Conservation (phyloP, 1,140 invertebrate species). For the Stegodyphus mimosarum region DNA sequence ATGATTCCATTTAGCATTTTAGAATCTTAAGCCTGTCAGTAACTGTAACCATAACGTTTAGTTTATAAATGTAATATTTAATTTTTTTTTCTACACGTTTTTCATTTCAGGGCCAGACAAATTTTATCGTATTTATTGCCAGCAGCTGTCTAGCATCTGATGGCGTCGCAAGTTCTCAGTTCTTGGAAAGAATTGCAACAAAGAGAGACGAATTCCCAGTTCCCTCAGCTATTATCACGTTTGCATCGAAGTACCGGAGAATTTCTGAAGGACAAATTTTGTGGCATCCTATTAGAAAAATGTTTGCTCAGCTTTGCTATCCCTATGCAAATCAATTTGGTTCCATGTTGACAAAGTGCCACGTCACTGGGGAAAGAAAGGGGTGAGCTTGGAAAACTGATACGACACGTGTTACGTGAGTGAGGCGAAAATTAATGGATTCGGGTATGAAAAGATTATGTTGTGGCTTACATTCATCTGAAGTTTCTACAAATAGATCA, state of each 20-base stretch:
- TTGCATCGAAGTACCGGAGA: background rate
- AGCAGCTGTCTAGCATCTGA: too few relatives aligned
- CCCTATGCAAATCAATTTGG: background rate
- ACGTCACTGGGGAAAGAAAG: background rate
- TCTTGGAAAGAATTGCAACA: background rate
- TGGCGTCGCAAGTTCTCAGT: background rate
- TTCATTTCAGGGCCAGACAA: too few relatives aligned
- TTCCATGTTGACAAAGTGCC: background rate
- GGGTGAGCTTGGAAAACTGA: background rate
- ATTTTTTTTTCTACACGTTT: too few relatives aligned
- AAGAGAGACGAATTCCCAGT: background rate
- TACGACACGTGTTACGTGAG: background rate
- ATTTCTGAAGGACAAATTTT: background rate
- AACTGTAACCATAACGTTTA: too few relatives aligned
- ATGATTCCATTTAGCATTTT: too few relatives aligned
- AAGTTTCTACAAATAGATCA: background rate
- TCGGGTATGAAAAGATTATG: background rate
- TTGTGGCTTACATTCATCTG: background rate
- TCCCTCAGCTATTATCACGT: background rate
- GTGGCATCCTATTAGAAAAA: background rate
- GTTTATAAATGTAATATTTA: too few relatives aligned
- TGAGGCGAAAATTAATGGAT: background rate
- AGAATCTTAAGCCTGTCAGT: too few relatives aligned
- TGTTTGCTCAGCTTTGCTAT: background rate
- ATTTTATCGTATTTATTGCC: too few relatives aligned